Base-by-base conservation (phyloP, 2,888 invertebrate species). In the Lasiommata megera region DNA sequence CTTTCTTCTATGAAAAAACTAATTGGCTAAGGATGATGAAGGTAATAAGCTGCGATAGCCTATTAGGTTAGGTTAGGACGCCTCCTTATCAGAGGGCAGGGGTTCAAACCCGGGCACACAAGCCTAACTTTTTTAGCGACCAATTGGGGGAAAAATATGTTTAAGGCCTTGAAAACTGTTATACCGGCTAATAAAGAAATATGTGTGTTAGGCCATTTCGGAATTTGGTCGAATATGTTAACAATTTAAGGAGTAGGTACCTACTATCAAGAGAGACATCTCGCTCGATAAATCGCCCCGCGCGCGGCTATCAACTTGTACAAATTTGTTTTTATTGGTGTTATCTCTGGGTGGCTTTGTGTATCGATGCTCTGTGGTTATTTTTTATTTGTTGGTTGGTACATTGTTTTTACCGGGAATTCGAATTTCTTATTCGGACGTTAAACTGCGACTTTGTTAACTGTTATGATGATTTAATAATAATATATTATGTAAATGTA, bases 321-420 rank as follows among this genome's bases (percentile, higher is more conserved):
- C 84, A 85, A 82, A 82, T 84, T 82, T 80, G 81, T 82, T 86
- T 84, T 86, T 86, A 85, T 87, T 82, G 79, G 70, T 82, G 81
- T 82, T 81, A 82, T 79, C 81, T 81, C 79, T 88, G 88, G 86
- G 88, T 88, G 88, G 87, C 73, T 84, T 82, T 77, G 74, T 80
- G 79, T 83, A 78, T 77, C 77, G 64, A 67, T 61, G 54, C 55
- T 60, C 62, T 61, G 50, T 36, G 43, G 56, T 67, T 61, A 48
- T 58, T 61, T 62, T 66, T 67, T 18, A 41, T 43, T 44, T 46
- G 29, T 66, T 68, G 58, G 60, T 56, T 53, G 55, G 57, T 66
- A 65, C 63, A 63, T 69, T 68, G 66, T 67, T 68, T 63, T 66
- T 62, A 61, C 56, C 50, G 61, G 44, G 63, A 62, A 65, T 67